Evolutionary conservation across 2,888 invertebrate genomes (phyloP), one percentile per base, ranked within the genome.

Genomic region (Caenorhabditis angaria): DNA sequence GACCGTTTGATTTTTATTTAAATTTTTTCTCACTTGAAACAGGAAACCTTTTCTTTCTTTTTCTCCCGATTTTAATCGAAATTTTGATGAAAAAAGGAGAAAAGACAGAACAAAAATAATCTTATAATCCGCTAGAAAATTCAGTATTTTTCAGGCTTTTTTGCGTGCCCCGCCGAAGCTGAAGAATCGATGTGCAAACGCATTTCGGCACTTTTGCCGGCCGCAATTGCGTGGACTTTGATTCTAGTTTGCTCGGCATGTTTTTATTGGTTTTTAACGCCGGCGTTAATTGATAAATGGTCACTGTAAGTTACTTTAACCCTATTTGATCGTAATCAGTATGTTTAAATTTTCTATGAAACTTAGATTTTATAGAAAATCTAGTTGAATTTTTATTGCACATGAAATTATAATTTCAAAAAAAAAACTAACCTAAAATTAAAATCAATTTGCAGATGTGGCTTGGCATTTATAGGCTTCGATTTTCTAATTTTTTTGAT

Each of bases 221-320:
- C 97, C 90, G 94, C 94, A 88, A 94, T 95, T 91, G 97, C 97
- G 89, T 99, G 97, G 97, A 92, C 93, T 85, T 91, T 99, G 88
- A 92, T 97, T 86, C 91, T 97, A 89, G 93, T 93, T 88, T 84
- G 85, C 64, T 77, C 83, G 25, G 62, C 61, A 18, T 74, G 74
- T 28, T 85, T 85, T 67, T 84, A 77, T 65, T 85, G 73, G 35
- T 72, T 84, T 25, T 61, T 85, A 22, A 80, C 76, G 22, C 84
- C 84, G 20, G 76, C 79, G 12, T 53, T 78, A 24, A 53, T 22
- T 20, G 18, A 20, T 1, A 47, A 67, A 59, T 80, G 70, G 65
- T 57, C 60, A 48, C 53, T 64, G 79, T 78, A 24, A 61, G 76
- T 77, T 57, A 28, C 20, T 56, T 60, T 24, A 8, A 18, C n/a